Evolutionary conservation across 2,888 invertebrate species (phyloP).

Genomic region (Galeruca laticollis): DNA sequence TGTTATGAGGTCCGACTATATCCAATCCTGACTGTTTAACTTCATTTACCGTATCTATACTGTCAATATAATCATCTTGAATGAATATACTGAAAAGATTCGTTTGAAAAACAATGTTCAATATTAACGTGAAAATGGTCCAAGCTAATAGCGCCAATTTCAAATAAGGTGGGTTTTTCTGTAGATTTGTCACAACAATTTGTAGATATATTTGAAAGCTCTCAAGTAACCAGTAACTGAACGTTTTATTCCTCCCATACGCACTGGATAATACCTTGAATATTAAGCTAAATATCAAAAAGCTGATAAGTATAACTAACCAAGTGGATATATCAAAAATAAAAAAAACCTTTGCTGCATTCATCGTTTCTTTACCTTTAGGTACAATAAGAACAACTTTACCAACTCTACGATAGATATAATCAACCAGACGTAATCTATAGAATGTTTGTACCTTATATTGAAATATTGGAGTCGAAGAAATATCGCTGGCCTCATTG

Average conservation of each 20-base stretch:
- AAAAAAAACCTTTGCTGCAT: background rate
- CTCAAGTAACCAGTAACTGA: slow-evolving; percentile 9
- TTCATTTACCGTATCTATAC: slow-evolving; percentile 9
- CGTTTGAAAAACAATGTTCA: slow-evolving; percentile 22
- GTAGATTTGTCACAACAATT: background rate
- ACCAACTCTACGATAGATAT: slow-evolving; percentile 17
- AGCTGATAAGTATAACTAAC: background rate
- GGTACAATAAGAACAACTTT: slow-evolving; percentile 17
- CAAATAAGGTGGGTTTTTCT: background rate
- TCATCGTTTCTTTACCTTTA: background rate
- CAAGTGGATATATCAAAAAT: slow-evolving; percentile 26
- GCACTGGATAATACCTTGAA: slow-evolving; percentile 11
- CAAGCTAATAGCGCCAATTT: slow-evolving; percentile 8
- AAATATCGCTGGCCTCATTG: slow-evolving; percentile 5
- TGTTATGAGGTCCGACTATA: background rate
- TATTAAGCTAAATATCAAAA: slow-evolving; percentile 1
- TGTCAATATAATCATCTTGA: background rate
- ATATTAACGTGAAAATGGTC: slow-evolving; percentile 21
- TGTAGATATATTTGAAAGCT: slow-evolving; percentile 21
- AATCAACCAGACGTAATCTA: background rate
- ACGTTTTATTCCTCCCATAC: background rate
- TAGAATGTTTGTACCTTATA: background rate
- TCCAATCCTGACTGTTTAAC: slow-evolving; percentile 3
- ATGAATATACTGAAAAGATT: slow-evolving; percentile 21
- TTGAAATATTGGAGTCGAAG: slow-evolving; percentile 10